Evolutionary conservation across 2,113 vertebrate genomes (phyloP).

Genomic region (Embiotoca jacksoni): DNA sequence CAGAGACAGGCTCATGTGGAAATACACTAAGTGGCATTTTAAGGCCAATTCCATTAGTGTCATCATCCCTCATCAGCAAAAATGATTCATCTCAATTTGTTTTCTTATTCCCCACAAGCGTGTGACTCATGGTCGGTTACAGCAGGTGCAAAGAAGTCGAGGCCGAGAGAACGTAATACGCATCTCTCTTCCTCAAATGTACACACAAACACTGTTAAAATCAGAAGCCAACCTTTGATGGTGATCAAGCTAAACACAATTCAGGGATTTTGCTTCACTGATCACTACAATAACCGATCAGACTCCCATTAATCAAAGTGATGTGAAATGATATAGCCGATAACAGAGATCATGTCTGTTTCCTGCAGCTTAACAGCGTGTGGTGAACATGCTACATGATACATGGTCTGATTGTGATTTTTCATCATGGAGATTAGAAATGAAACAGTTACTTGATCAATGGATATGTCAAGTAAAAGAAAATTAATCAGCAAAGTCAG

Average conservation of each 20-base stretch:
- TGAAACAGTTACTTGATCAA: background rate
- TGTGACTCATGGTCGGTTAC: constrained; percentile 74
- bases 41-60: constrained; percentile 72
- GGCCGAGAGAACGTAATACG: constrained; percentile 16
- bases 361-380: background rate
- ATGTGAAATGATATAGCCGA: background rate
- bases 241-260: constrained; percentile 1
- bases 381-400: background rate
- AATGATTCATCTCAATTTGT: constrained; percentile 67
- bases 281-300: background rate
- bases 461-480: background rate
- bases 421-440: too few relatives aligned
- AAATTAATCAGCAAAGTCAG: background rate
- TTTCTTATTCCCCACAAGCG: constrained; percentile 55
- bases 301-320: background rate
- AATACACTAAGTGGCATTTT: constrained; percentile 68
- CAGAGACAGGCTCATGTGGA: constrained; percentile 46
- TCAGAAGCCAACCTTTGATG: too few relatives aligned
- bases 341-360: background rate
- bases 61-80: constrained; percentile 55
- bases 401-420: too few relatives aligned
- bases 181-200: background rate
- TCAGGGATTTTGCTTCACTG: background rate
- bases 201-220: background rate
- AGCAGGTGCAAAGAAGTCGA: constrained; percentile 54